Evolutionary conservation across 2,797 vertebrate species (phyloP).

Genomic region (Myotis pilosus): DNA sequence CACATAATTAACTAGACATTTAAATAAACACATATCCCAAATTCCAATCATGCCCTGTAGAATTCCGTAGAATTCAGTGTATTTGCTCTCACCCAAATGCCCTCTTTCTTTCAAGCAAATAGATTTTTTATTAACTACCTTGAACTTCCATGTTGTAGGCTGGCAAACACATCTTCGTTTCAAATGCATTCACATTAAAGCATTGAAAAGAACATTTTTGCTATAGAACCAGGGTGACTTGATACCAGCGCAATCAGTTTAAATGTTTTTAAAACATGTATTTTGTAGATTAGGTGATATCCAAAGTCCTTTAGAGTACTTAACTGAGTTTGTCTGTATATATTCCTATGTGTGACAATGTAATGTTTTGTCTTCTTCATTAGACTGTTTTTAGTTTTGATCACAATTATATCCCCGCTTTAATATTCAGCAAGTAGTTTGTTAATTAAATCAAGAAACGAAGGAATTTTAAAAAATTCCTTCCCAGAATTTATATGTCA

Average conservation of each 20-base stretch:
- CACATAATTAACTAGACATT: neutral
- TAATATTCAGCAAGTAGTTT: constrained; percentile 3
- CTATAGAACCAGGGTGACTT: neutral
- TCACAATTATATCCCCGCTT: neutral
- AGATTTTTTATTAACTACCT: neutral
- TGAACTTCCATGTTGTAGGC: neutral
- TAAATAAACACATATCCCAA: neutral
- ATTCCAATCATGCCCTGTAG: neutral
- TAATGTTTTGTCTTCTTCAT: neutral
- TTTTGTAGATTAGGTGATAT: neutral
- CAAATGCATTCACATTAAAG: neutral
- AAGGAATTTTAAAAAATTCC: constrained; percentile 17
- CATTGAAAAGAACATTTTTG: neutral
- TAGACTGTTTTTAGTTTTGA: constrained; percentile 45
- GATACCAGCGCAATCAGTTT: neutral
- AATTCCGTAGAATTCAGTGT: constrained; percentile 7
- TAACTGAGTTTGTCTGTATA: neutral
- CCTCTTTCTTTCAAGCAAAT: constrained; percentile 20
- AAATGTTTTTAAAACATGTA: neutral
- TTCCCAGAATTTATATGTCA: neutral
- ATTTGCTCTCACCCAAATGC: neutral
- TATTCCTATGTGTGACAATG: neutral
- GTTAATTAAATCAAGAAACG: neutral
- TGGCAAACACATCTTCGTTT: neutral
- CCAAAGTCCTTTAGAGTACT: neutral